A percentile compares a stretch with the other conserved stretches of the same genome.
Evolutionary conservation across 2,888 invertebrate genomes (phyloP).

Genomic region (Noctua fimbriata): DNA sequence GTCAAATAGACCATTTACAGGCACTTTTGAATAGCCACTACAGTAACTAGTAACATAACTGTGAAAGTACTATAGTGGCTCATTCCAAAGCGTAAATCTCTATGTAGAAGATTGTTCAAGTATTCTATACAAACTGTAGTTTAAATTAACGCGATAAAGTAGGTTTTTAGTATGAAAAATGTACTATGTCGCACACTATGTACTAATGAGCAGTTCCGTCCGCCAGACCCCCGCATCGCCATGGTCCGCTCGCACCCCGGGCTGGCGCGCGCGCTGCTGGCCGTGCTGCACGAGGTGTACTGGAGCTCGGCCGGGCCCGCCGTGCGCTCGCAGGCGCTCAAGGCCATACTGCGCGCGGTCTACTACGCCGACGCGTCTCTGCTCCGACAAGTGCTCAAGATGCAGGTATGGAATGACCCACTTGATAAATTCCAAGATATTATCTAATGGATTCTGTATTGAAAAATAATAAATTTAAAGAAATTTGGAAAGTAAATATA

Average conservation of each 20-base stretch:
- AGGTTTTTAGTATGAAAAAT: too few species aligned
- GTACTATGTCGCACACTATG: fast-evolving
- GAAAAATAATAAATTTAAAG: neutral
- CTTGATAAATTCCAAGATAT: neutral
- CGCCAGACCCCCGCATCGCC: slow-evolving; percentile 84
- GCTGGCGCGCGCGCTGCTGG: slow-evolving; percentile 95
- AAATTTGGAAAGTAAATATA: neutral
- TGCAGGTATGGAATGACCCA: slow-evolving; percentile 82
- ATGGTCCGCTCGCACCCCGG: slow-evolving; percentile 86
- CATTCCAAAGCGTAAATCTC: neutral
- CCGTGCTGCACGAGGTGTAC: slow-evolving; percentile 99
- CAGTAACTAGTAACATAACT: neutral
- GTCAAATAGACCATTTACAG: neutral
- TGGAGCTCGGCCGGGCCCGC: slow-evolving; percentile 99
- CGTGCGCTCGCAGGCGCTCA: slow-evolving; percentile 98
- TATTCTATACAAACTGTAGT: neutral
- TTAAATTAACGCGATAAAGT: neutral
- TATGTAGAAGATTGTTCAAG: neutral
- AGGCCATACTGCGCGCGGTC: slow-evolving; percentile 98
- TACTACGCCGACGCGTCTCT: slow-evolving; percentile 97
- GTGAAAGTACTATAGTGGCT: neutral
- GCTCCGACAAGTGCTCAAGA: slow-evolving; percentile 93
- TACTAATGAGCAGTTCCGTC: neutral
- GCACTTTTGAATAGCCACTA: neutral
- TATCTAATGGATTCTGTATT: neutral